Conservation (phyloP, 2,888 invertebrate genomes). For the Tipula unca region DNA sequence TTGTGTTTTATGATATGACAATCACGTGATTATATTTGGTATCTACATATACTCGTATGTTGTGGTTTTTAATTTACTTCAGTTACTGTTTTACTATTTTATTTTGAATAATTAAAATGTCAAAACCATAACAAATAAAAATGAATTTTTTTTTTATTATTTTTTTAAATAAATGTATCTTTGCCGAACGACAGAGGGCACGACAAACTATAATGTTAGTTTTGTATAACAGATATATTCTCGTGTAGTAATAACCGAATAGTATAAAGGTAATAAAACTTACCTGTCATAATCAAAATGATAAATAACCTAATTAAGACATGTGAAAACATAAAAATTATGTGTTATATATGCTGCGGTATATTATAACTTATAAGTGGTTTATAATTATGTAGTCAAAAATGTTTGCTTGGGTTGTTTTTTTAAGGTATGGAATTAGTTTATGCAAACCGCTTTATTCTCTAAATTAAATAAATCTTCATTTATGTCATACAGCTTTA, state of each 20-base stretch:
- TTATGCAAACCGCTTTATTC: neutral
- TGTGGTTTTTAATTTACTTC: neutral
- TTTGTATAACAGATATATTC: neutral
- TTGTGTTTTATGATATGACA: neutral
- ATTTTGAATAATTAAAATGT: neutral
- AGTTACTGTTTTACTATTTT: neutral
- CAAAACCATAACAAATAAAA: neutral
- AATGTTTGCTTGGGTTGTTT: neutral
- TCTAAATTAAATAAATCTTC: neutral
- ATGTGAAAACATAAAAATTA: neutral
- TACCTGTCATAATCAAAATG: neutral
- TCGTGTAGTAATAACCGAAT: neutral
- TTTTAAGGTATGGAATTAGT: neutral
- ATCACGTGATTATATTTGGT: neutral
- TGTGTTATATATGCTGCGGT: neutral
- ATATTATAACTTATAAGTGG: neutral
- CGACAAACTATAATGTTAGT: neutral
- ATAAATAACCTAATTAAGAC: neutral
- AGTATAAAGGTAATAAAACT: neutral
- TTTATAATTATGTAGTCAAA: neutral
- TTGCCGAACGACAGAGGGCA: neutral
- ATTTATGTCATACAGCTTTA: neutral
- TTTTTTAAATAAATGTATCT: neutral
- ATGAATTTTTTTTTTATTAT: neutral
- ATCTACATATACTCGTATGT: neutral